Conservation (phyloP, 2,797 vertebrate species). For the Poeciliopsis presidionis region DNA sequence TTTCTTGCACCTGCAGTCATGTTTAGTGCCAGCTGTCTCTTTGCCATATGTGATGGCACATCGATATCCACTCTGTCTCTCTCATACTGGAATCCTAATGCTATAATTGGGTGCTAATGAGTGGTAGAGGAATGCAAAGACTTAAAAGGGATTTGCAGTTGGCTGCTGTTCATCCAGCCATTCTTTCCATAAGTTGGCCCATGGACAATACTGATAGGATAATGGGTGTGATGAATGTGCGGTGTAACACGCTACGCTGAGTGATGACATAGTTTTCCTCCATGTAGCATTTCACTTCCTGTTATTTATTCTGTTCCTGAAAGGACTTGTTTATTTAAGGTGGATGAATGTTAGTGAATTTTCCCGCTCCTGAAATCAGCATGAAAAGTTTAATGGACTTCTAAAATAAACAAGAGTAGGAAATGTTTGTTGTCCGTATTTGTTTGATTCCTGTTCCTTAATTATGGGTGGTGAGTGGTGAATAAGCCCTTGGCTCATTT, state of each 20-base stretch:
- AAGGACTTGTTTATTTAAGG: neutral
- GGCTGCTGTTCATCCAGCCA: conserved; percentile 54
- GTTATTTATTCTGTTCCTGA: neutral
- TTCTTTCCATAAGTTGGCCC: conserved; percentile 64
- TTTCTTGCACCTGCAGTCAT: conserved; percentile 47
- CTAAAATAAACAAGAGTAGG: neutral
- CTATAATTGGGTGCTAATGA: conserved; percentile 71
- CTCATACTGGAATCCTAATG: conserved; percentile 50
- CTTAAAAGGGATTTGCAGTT: conserved; percentile 58
- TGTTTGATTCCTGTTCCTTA: neutral
- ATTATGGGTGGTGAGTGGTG: conserved; percentile 10
- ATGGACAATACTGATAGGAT: conserved; percentile 48
- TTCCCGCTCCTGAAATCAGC: neutral
- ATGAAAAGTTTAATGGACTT: neutral
- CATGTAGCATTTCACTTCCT: conserved; percentile 1
- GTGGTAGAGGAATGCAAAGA: conserved; percentile 53
- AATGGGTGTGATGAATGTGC: conserved; percentile 52
- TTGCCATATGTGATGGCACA: conserved; percentile 18
- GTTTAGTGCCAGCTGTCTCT: conserved; percentile 32
- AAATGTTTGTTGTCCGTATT: neutral
- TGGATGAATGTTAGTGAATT: neutral
- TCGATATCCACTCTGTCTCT: conserved; percentile 11
- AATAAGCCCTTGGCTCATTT: conserved; percentile 35
- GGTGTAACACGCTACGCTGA: conserved; percentile 42
- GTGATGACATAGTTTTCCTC: conserved; percentile 32